Percentiles rank a stretch among this genome's conserved stretches.
Conservation (phyloP, 2,888 invertebrate species). For the Acrobasis consociella region DNA sequence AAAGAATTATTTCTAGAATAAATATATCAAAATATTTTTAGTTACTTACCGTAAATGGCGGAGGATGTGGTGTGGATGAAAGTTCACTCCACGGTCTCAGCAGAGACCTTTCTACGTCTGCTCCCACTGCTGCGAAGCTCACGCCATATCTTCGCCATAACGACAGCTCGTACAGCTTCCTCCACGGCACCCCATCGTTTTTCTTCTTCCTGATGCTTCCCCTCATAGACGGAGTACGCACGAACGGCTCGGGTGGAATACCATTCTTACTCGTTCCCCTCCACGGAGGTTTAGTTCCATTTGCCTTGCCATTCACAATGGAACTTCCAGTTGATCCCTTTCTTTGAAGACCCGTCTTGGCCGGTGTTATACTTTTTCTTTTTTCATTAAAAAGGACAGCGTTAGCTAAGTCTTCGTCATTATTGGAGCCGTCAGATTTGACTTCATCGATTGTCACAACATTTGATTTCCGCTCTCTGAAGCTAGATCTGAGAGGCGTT, state of each 20-base stretch:
- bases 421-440: conserved; percentile 68
- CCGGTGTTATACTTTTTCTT: conserved; percentile 53
- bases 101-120: conserved; percentile 68
- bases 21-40: no score
- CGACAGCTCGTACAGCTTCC: conserved; percentile 80
- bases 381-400: conserved; percentile 68
- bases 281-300: conserved; percentile 75
- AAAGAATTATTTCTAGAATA: no score
- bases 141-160: conserved; percentile 79
- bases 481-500: conserved; percentile 68
- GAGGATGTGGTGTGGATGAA: conserved; percentile 61
- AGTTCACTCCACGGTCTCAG: conserved; percentile 69
- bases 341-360: conserved; percentile 56
- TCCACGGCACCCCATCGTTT: conserved; percentile 77
- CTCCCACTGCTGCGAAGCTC: conserved; percentile 68
- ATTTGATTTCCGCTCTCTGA: conserved; percentile 70
- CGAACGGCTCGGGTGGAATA: conserved; percentile 59
- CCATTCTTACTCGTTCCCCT: conserved; percentile 66
- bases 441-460: conserved; percentile 79
- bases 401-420: conserved; percentile 66
- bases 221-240: conserved; percentile 67
- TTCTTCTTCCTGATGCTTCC: conserved; percentile 73
- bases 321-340: conserved; percentile 59
- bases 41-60: conserved; percentile 68
- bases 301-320: conserved; percentile 57